These are phyloP conservation scores for Nannospalax galili DNA, from an alignment of 2,113 vertebrate genomes.

Conservation along the genomic window DNA sequence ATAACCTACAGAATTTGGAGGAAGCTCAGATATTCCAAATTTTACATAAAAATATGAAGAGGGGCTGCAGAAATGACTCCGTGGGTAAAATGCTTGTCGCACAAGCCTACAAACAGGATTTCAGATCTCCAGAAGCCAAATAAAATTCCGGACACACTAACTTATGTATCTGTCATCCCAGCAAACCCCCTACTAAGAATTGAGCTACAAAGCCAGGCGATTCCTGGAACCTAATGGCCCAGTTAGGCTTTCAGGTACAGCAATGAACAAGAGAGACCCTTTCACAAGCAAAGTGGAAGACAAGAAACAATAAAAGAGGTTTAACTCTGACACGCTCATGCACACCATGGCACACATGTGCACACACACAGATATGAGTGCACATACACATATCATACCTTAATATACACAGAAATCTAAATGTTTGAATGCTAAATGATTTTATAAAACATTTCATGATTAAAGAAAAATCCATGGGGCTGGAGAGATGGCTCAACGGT, in stretches of 20 bases:
- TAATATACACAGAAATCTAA: too few relatives aligned
- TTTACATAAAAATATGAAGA: neutral
- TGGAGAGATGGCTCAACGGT: too few relatives aligned
- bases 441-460: too few relatives aligned
- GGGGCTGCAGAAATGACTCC: neutral
- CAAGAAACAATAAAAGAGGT: neutral
- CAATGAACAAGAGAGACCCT: neutral
- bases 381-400: neutral
- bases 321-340: neutral
- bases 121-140: neutral
- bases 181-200: neutral
- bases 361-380: neutral
- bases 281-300: neutral
- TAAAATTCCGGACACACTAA: neutral
- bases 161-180: neutral
- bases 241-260: neutral
- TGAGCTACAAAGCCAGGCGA: neutral
- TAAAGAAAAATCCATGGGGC: too few relatives aligned
- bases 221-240: neutral
- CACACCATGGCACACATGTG: neutral
- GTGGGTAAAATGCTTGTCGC: neutral
- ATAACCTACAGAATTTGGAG: neutral
- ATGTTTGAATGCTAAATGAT: too few relatives aligned
- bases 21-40: neutral
- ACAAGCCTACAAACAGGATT: neutral